A percentile compares a stretch with the other conserved stretches of the same genome.
phyloP scores from a whole-genome alignment of 1,140 invertebrate genomes.

The Zaprionus africanus region DNA sequence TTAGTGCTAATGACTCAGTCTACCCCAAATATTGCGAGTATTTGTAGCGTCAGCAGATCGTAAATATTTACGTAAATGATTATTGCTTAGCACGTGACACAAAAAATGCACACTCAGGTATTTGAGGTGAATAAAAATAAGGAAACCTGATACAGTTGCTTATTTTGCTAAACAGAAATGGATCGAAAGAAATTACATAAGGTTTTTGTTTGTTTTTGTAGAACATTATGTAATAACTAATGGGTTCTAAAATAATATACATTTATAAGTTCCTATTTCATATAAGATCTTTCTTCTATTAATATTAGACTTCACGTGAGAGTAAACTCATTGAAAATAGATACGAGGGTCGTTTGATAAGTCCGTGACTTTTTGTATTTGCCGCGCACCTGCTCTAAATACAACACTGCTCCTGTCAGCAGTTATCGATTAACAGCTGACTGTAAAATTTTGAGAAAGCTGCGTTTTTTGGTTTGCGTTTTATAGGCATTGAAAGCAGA shows the following conservation, averaged over 20 bases:
- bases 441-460: too few relatives aligned
- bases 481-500: too few relatives aligned
- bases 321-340: too few relatives aligned
- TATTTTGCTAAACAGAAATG: background rate
- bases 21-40: background rate
- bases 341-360: too few relatives aligned
- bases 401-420: too few relatives aligned
- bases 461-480: too few relatives aligned
- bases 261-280: background rate
- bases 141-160: background rate
- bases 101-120: background rate
- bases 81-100: slow-evolving; percentile 26
- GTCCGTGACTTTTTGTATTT: too few relatives aligned
- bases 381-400: too few relatives aligned
- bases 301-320: too few relatives aligned
- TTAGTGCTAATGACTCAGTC: slow-evolving; percentile 48
- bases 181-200: background rate
- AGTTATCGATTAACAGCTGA: too few relatives aligned
- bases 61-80: slow-evolving; percentile 19
- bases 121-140: background rate
- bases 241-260: background rate
- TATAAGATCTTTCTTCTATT: too few relatives aligned
- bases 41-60: slow-evolving; percentile 35
- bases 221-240: background rate
- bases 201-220: background rate